Evolutionary conservation across 2,797 vertebrate genomes (phyloP).

Genomic region (Gymnothorax reevesii): DNA sequence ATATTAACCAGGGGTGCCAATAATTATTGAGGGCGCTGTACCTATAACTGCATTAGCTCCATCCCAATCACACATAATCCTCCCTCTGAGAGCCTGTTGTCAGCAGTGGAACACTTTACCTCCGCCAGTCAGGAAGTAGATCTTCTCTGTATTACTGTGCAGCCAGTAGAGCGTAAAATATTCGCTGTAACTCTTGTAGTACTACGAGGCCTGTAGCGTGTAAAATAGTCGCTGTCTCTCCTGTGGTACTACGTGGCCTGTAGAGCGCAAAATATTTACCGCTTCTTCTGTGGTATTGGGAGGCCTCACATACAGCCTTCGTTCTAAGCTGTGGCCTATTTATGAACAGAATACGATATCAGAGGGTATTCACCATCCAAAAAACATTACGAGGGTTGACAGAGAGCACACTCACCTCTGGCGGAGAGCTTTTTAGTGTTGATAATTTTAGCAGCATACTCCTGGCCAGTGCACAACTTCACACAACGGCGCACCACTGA

Average conservation of each 20-base stretch:
- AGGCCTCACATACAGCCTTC: neutral
- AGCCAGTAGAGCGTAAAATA: too few relatives aligned
- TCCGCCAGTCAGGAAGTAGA: neutral
- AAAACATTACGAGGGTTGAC: neutral
- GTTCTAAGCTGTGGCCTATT: neutral
- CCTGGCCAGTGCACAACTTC: conserved; percentile 93
- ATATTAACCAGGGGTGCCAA: too few relatives aligned
- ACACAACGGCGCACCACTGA: conserved; percentile 94
- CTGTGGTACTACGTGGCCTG: neutral
- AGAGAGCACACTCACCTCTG: conserved; percentile 80
- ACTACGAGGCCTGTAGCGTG: too few relatives aligned
- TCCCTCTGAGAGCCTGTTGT: neutral
- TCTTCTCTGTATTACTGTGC: neutral
- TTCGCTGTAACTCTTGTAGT: too few relatives aligned
- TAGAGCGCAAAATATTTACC: neutral
- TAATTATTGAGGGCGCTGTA: too few relatives aligned
- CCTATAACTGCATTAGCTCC: neutral
- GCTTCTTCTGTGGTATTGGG: neutral
- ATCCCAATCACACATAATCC: neutral
- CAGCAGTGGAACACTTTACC: neutral
- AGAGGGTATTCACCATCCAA: neutral
- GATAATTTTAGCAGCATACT: conserved; percentile 96
- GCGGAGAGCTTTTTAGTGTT: conserved; percentile 98
- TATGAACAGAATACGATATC: neutral
- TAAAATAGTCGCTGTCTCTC: too few relatives aligned